These are phyloP conservation scores for Phacellophora camtschatica DNA, from an alignment of 30 jellyfish, hydroid and myxozoan genomes.

Conservation along the genomic window DNA sequence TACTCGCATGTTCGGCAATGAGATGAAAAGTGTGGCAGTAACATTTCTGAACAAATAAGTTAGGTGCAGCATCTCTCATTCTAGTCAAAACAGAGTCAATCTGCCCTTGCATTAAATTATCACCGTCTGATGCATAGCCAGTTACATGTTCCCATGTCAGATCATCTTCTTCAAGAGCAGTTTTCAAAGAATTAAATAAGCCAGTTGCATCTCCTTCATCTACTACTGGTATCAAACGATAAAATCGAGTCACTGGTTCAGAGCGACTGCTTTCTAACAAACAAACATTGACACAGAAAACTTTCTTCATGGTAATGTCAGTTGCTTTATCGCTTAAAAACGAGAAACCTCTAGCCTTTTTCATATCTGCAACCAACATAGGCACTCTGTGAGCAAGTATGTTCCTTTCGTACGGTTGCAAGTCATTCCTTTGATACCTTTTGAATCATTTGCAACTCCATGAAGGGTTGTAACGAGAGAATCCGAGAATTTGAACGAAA, in stretches of 20 bases:
- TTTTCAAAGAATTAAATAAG: not conserved
- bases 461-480: constrained; percentile 2
- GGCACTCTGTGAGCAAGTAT: constrained; percentile 40
- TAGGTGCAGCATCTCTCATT: too few species aligned
- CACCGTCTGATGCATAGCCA: constrained; percentile 48
- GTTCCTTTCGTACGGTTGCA: constrained; percentile 22
- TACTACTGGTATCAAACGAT: constrained; percentile 21
- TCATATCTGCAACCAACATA: constrained; percentile 10
- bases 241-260: not conserved
- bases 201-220: constrained; percentile 39
- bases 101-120: constrained; percentile 22
- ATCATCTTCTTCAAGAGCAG: not conserved
- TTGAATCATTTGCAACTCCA: constrained; percentile 4
- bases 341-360: constrained; percentile 30
- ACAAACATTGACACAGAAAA: constrained; percentile 39
- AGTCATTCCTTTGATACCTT: not conserved
- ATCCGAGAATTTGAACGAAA: not conserved
- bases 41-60: not conserved
- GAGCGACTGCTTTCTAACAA: not conserved
- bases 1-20: constrained; percentile 23
- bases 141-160: constrained; percentile 6
- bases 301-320: constrained; percentile 51
- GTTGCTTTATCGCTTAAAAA: constrained; percentile 40
- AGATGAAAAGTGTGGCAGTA: not conserved
- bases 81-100: too few species aligned